Evolutionary conservation across 2,888 invertebrate genomes (phyloP).

Genomic region (Meloe dianella): DNA sequence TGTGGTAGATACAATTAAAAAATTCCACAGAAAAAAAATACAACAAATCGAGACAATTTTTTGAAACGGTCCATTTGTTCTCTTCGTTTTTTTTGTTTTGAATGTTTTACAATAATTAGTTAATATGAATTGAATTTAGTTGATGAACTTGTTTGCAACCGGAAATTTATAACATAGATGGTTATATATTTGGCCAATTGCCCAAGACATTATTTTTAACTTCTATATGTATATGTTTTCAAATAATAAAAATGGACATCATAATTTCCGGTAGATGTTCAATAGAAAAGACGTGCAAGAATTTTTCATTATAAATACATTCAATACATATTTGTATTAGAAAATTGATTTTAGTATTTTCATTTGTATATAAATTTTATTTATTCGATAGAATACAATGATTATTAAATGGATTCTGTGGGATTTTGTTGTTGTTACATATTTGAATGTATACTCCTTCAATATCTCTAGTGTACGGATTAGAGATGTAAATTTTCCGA

Average conservation of each 20-base stretch:
- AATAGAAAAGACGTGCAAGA: conserved; percentile 8
- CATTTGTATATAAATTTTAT: too few relatives aligned
- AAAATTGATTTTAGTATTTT: too few relatives aligned
- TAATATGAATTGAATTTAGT: neutral
- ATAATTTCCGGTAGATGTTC: conserved; percentile 8
- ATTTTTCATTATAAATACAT: conserved; percentile 1
- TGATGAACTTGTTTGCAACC: neutral
- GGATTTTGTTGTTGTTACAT: too few relatives aligned
- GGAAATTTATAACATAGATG: neutral
- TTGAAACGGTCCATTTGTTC: neutral
- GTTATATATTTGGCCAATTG: neutral
- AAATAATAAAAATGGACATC: neutral
- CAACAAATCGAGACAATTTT: neutral
- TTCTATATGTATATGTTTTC: neutral
- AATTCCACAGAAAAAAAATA: neutral
- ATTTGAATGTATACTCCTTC: too few relatives aligned
- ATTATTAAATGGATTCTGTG: too few relatives aligned
- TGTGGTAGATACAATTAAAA: neutral
- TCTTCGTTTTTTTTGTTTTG: too few relatives aligned
- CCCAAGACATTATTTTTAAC: too few relatives aligned
- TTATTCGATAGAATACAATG: too few relatives aligned
- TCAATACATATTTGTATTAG: neutral
- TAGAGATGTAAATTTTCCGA: too few relatives aligned
- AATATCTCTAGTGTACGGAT: too few relatives aligned
- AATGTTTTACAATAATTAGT: neutral